These are phyloP conservation scores for Zaprionus taronus DNA, from an alignment of 1,140 invertebrate genomes.

Conservation along the genomic window DNA sequence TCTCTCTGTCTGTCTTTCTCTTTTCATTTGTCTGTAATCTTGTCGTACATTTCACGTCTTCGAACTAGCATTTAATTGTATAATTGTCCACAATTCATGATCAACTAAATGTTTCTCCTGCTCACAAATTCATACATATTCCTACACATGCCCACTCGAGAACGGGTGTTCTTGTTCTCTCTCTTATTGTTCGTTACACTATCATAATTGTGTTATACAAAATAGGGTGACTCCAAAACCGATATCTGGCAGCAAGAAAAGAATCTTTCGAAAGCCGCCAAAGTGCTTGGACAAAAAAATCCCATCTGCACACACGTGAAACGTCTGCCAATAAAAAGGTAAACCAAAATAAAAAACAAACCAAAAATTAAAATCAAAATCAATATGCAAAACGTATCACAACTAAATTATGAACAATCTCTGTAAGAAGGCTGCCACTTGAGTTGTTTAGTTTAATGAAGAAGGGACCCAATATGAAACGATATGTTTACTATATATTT, in stretches of 20 bases:
- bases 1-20: slow-evolving; percentile 23
- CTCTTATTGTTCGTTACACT: slow-evolving; percentile 41
- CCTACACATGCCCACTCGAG: slow-evolving; percentile 21
- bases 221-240: slow-evolving; percentile 84
- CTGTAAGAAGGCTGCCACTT: slow-evolving; percentile 33
- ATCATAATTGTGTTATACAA: slow-evolving; percentile 67
- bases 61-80: slow-evolving; percentile 26
- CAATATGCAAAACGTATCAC: slow-evolving; percentile 23
- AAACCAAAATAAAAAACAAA: slow-evolving; percentile 50
- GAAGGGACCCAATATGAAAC: neutral
- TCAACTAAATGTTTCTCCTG: slow-evolving; percentile 54
- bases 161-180: slow-evolving; percentile 31
- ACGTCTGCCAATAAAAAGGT: slow-evolving; percentile 84
- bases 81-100: slow-evolving; percentile 47
- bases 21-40: slow-evolving; percentile 37
- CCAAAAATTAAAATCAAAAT: slow-evolving; percentile 18
- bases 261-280: slow-evolving; percentile 85
- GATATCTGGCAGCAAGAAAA: slow-evolving; percentile 85
- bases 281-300: slow-evolving; percentile 84
- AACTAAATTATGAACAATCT: slow-evolving; percentile 21
- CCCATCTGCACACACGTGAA: slow-evolving; percentile 84
- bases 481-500: slow-evolving; percentile 3
- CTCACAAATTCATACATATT: slow-evolving; percentile 5
- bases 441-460: slow-evolving; percentile 1
- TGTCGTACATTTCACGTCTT: slow-evolving; percentile 14